phyloP scores from a whole-genome alignment of 2,113 vertebrate genomes.

The Halcyon malimbica region DNA sequence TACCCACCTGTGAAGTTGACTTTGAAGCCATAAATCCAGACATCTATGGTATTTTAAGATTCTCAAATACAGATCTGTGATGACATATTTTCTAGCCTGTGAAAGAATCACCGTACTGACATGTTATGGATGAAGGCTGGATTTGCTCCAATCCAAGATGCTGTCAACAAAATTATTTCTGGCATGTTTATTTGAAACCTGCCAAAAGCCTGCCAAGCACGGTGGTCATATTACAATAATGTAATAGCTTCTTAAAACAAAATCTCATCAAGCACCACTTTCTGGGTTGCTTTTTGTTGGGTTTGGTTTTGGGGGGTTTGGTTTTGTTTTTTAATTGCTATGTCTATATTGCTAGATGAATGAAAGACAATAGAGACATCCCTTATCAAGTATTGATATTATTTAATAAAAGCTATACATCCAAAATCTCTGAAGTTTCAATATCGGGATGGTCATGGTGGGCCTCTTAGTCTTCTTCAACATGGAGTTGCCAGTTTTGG shows the following conservation, averaged over 20 bases:
- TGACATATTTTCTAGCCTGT: constrained; percentile 26
- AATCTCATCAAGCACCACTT: background rate
- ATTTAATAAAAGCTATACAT: background rate
- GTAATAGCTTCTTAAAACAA: background rate
- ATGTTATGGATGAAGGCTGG: background rate
- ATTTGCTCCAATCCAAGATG: constrained; percentile 17
- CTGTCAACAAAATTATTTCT: constrained; percentile 60
- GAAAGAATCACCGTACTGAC: background rate
- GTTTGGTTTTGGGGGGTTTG: too few species aligned
- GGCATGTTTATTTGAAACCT: constrained; percentile 23
- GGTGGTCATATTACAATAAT: background rate
- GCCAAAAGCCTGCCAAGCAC: constrained; percentile 8
- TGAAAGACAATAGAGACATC: background rate
- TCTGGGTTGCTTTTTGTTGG: background rate
- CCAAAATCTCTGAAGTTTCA: background rate
- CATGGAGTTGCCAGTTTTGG: background rate
- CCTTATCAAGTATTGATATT: background rate
- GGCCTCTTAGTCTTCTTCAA: background rate
- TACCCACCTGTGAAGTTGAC: background rate
- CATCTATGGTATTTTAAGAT: constrained; percentile 1
- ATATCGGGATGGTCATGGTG: background rate
- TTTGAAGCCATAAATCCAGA: constrained; percentile 3
- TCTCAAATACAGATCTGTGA: background rate
- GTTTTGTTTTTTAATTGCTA: background rate
- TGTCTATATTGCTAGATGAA: background rate